Evolutionary conservation across 2,113 vertebrate genomes (phyloP).

Genomic region (Cinclus mexicanus): DNA sequence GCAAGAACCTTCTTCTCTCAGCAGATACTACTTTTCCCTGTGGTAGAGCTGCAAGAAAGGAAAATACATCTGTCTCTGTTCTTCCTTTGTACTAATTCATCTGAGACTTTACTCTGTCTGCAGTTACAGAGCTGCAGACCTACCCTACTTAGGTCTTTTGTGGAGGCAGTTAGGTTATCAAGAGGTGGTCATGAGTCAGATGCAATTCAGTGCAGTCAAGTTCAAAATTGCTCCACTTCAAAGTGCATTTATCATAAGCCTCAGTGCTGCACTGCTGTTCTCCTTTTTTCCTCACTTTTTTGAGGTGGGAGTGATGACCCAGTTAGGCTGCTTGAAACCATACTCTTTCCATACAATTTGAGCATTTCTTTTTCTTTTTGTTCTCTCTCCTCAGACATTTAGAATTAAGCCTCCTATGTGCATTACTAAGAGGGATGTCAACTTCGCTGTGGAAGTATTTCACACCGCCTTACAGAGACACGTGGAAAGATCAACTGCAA

Average conservation of each 20-base stretch:
- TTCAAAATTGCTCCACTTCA: background rate
- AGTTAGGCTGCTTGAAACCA: background rate
- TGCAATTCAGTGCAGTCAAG: background rate
- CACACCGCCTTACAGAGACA: constrained; percentile 77
- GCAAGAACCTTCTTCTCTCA: background rate
- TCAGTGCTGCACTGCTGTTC: background rate
- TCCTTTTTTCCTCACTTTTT: background rate
- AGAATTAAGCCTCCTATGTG: constrained; percentile 92
- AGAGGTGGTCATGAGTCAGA: background rate
- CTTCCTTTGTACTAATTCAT: background rate
- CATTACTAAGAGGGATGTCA: constrained; percentile 83
- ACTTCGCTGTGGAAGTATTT: constrained; percentile 88
- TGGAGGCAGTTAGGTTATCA: background rate
- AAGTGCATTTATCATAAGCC: background rate
- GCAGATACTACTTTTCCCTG: background rate
- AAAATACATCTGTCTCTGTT: background rate
- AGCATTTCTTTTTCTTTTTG: background rate
- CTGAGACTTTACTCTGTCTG: background rate
- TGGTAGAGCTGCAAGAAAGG: background rate
- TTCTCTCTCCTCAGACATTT: constrained; percentile 79
- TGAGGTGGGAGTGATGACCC: background rate
- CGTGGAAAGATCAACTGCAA: constrained; percentile 63
- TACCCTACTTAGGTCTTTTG: background rate
- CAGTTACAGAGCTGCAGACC: background rate
- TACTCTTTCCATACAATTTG: background rate